These are phyloP conservation scores for Lasius platythorax DNA, from an alignment of 2,888 invertebrate genomes.

Conservation along the genomic window DNA sequence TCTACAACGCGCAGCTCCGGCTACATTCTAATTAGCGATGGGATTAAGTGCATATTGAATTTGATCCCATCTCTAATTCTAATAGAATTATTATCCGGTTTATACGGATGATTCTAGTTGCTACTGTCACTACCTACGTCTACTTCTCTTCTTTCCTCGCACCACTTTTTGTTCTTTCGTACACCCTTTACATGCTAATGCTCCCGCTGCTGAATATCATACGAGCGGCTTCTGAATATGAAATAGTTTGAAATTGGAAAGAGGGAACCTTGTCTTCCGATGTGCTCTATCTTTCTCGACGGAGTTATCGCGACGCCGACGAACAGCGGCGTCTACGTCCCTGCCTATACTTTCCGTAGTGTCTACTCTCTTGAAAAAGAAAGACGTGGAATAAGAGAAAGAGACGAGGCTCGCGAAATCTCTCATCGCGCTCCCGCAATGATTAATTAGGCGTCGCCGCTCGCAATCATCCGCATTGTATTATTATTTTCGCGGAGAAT, in stretches of 20 bases:
- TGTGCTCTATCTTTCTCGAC: conserved; percentile 58
- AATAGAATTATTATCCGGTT: conserved; percentile 74
- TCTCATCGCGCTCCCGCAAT: background rate
- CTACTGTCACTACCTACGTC: conserved; percentile 33
- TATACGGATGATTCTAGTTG: conserved; percentile 63
- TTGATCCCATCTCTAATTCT: conserved; percentile 24
- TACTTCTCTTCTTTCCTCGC: conserved; percentile 29
- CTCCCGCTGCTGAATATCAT: conserved; percentile 74
- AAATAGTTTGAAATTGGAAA: conserved; percentile 76
- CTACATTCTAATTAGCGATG: background rate
- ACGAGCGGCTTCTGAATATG: conserved; percentile 79
- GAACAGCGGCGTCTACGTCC: conserved; percentile 18
- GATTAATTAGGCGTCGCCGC: conserved; percentile 13
- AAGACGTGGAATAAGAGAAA: background rate
- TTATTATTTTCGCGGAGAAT: conserved; percentile 17
- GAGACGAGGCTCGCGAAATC: background rate
- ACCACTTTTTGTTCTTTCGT: conserved; percentile 65
- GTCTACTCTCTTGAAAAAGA: background rate
- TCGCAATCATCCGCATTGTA: background rate
- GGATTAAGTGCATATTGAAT: too few species aligned
- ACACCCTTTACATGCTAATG: conserved; percentile 81
- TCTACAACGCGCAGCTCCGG: background rate
- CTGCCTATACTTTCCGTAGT: background rate
- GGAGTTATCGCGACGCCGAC: conserved; percentile 39
- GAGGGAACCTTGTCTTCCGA: conserved; percentile 65